Evolutionary conservation across 2,888 invertebrate genomes (phyloP), one percentile per base, ranked within the genome.

Genomic region (Pachymerium ferrugineum): DNA sequence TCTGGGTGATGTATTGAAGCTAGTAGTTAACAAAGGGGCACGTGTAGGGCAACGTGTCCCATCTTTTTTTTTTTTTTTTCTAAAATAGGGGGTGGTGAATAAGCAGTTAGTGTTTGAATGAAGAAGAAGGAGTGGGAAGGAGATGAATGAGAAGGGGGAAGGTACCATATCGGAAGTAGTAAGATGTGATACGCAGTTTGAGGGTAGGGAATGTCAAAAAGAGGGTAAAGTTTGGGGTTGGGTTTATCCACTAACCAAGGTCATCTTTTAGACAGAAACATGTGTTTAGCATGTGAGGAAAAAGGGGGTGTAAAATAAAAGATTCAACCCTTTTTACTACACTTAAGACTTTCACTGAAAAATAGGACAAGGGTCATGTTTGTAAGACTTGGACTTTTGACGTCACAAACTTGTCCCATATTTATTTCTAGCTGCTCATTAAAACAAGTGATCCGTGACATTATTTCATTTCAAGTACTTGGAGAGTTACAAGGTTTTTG

Each of bases 381-480:
- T 4, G 42, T 42, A n/a, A 42, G 42, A 8, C 33, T 33, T 12
- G 33, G 33, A 33, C 6, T 8, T 33, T 33, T 33, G 6, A 42
- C 16, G 42, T 42, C 42, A 42, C 16, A 12, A 8, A 14, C 42
- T 8, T 42, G 42, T 42, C 42, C 42, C 42, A 42, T 42, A 42
- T 42, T 42, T 42, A 42, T 8, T 14, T 42, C 42, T n/a, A 42
- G 42, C 12, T 14, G 42, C 42, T 42, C 42, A 42, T 42, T 42
- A 42, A 42, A 42, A 42, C 42, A 42, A 42, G 42, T 42, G 42
- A 42, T 42, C 42, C 42, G 42, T 42, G 42, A 42, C 42, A 42
- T 42, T 42, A 42, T 42, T 42, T 42, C 42, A 42, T n/a, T n/a
- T n/a, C n/a, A n/a, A n/a, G n/a, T n/a, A n/a, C n/a, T n/a, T n/a